Evolutionary conservation across 2,113 vertebrate species (phyloP).

Genomic region (Anhinga anhinga): DNA sequence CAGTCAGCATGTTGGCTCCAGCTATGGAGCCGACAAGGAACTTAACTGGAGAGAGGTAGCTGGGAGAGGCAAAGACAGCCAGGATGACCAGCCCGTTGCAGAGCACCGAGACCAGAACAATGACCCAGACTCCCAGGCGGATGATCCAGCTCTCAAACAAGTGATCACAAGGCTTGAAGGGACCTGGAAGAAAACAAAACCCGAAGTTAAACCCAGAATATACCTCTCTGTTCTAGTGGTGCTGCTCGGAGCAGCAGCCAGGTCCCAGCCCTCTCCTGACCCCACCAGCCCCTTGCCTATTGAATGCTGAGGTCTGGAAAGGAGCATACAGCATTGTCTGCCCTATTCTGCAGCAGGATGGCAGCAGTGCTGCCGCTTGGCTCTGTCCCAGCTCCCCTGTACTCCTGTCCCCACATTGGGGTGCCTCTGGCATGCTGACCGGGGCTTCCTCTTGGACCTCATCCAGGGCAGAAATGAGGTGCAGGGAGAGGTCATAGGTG

Average conservation of each 20-base stretch:
- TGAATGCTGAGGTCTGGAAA: not conserved
- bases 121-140: constrained; percentile 89
- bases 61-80: constrained; percentile 81
- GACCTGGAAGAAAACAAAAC: constrained; percentile 77
- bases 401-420: not conserved
- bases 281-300: not conserved
- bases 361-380: not conserved
- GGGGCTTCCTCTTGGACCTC: not conserved
- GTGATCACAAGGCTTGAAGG: constrained; percentile 92
- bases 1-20: constrained; percentile 85
- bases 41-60: constrained; percentile 85
- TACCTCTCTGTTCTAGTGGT: not conserved
- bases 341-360: not conserved
- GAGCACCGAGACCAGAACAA: constrained; percentile 82
- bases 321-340: not conserved
- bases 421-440: not conserved
- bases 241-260: not conserved
- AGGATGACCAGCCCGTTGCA: constrained; percentile 86
- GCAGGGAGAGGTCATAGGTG: not conserved
- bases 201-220: not conserved
- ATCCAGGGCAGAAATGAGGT: not conserved
- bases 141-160: constrained; percentile 93
- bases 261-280: not conserved
- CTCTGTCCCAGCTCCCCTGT: not conserved
- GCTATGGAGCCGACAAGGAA: constrained; percentile 89